These are phyloP conservation scores for Drosophila picticornis DNA, from an alignment of 2,888 invertebrate species.

Conservation along the genomic window DNA sequence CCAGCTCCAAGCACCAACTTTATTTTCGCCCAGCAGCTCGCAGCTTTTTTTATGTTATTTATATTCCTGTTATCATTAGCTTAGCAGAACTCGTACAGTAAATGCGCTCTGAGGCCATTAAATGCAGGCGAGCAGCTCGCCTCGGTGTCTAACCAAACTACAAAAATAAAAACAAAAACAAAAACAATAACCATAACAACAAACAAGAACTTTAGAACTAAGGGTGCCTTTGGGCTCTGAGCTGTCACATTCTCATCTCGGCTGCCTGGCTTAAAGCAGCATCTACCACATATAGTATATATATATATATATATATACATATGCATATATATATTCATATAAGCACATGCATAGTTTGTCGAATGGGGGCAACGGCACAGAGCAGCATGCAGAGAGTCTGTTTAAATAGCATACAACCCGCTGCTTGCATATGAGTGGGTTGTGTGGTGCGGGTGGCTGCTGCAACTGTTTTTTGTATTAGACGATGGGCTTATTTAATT, in stretches of 20 bases:
- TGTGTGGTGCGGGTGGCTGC: slow-evolving; percentile 5
- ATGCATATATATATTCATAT: slow-evolving; percentile 9
- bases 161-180: slow-evolving; percentile 14
- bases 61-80: slow-evolving; percentile 34
- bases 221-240: slow-evolving; percentile 34
- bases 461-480: slow-evolving; percentile 58
- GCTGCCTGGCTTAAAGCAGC: slow-evolving; percentile 44
- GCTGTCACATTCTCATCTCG: slow-evolving; percentile 49
- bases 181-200: slow-evolving; percentile 13
- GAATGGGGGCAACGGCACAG: slow-evolving; percentile 58
- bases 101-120: slow-evolving; percentile 36
- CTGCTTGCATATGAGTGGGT: slow-evolving; percentile 49
- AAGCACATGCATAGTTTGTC: slow-evolving; percentile 5
- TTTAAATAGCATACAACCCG: slow-evolving; percentile 69
- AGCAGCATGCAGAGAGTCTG: slow-evolving; percentile 26
- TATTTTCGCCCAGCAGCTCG: slow-evolving; percentile 4
- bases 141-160: slow-evolving; percentile 12
- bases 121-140: slow-evolving; percentile 32
- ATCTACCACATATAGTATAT: slow-evolving; percentile 1
- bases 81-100: background rate
- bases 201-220: slow-evolving; percentile 35
- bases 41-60: slow-evolving; percentile 17
- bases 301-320: slow-evolving; percentile 6
- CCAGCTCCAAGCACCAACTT: slow-evolving; percentile 3
- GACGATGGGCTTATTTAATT: slow-evolving; percentile 41